Percentiles rank a stretch among this genome's conserved stretches.
These are phyloP conservation scores for Cyprinodon diabolis DNA, from an alignment of 2,797 vertebrate species.

Conservation along the genomic window DNA sequence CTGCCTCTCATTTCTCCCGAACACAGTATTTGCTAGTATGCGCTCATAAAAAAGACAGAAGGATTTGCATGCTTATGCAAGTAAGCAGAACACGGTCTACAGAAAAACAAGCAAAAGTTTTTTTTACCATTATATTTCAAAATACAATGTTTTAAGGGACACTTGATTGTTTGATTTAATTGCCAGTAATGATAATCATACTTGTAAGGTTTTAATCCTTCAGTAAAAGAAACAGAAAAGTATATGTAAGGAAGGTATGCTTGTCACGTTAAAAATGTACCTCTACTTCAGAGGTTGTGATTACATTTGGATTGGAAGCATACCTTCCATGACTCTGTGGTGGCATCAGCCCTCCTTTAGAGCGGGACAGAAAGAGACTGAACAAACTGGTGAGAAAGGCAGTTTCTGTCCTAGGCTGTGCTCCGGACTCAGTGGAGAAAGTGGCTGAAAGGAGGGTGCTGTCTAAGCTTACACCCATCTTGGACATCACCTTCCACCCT, in stretches of 20 bases:
- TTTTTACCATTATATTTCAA: neutral
- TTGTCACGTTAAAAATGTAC: neutral
- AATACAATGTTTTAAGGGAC: neutral
- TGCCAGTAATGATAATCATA: neutral
- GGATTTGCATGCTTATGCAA: conserved; percentile 5
- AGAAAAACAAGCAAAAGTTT: neutral
- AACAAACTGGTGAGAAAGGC: too few relatives aligned
- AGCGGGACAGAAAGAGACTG: too few relatives aligned
- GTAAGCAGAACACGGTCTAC: neutral
- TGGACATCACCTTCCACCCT: too few relatives aligned
- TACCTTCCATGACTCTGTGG: too few relatives aligned
- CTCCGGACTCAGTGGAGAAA: too few relatives aligned
- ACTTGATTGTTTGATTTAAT: neutral
- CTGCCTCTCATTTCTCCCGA: conserved; percentile 70
- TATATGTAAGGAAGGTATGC: neutral
- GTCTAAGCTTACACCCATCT: too few relatives aligned
- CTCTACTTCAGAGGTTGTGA: too few relatives aligned
- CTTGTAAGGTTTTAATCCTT: too few relatives aligned
- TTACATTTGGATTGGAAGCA: too few relatives aligned
- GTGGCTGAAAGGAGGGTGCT: too few relatives aligned
- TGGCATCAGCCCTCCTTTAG: too few relatives aligned
- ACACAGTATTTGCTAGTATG: conserved; percentile 45
- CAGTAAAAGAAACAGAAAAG: neutral
- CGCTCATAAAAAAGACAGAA: conserved; percentile 26
- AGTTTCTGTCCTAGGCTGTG: too few relatives aligned